Evolutionary conservation across 2,888 invertebrate species (phyloP), one percentile per base, ranked within the genome.

Genomic region (Acleris sparsana): DNA sequence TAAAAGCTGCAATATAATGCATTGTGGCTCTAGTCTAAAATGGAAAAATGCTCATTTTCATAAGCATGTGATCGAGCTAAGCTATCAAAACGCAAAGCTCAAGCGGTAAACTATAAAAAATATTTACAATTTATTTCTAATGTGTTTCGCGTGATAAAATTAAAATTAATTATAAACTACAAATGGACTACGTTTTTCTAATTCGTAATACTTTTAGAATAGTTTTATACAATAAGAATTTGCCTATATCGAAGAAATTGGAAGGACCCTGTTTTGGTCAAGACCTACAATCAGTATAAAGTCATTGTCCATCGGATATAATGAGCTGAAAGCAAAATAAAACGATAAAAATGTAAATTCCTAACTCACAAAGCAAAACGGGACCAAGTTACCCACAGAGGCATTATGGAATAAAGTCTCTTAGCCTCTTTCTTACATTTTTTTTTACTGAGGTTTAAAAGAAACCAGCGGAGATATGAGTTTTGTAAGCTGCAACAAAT

Each of bases 191-290:
- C 80, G 57, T 9, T 57, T 25, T 70, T 83, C 80, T 75, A 72
- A 77, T 71, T 73, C 69, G 79, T 84, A 80, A 85, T 88, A 87
- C 88, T 89, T 88, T 88, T 88, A 88, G 87, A 88, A 82, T 83
- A 73, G 77, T 82, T 79, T 74, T 82, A 75, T 81, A 80, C 81
- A 83, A 68, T 75, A 73, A 72, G 69, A 74, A 75, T 78, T 79
- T 84, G 85, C 85, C 81, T 86, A 88, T 85, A 84, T 73, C 77
- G 73, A 75, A 75, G 82, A 85, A 83, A 84, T 83, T 88, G 85
- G 85, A 88, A 89, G 83, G 88, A 90, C 88, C 87, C 88, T 88
- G 88, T 87, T 84, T 84, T 77, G 82, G 80, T 83, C 70, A 77
- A 80, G 80, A 85, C 80, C 79, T 82, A 83, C 58, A 58, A 53